Conservation (phyloP, 1,140 invertebrate genomes). For the Euwallacea similis region DNA sequence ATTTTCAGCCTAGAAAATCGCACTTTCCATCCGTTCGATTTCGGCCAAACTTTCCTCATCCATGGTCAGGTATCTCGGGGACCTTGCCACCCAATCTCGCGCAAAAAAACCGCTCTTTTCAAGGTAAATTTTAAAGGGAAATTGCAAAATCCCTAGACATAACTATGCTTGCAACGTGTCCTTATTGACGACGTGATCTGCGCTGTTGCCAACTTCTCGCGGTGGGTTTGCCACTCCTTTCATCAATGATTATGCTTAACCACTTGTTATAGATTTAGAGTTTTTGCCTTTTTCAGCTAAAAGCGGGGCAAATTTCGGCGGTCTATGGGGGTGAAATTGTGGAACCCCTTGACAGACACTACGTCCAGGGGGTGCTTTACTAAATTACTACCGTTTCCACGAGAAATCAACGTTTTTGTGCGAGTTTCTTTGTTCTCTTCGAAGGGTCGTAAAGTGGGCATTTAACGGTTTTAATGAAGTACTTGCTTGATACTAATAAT, state of each 20-base stretch:
- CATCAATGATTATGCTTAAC: constrained; percentile 32
- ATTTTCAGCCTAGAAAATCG: background rate
- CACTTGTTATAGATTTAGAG: constrained; percentile 28
- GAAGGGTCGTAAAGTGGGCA: background rate
- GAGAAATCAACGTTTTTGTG: constrained; percentile 13
- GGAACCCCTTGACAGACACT: too few relatives aligned
- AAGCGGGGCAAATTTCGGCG: constrained; percentile 1
- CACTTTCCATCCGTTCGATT: too few relatives aligned
- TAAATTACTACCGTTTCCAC: background rate
- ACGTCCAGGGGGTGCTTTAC: too few relatives aligned
- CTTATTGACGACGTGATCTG: constrained; percentile 38
- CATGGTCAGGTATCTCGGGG: background rate
- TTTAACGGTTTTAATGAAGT: too few relatives aligned
- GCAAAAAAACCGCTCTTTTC: background rate
- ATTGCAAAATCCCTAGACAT: constrained; percentile 13
- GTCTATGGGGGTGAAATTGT: too few relatives aligned
- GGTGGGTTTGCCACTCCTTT: constrained; percentile 38
- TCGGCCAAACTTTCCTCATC: too few relatives aligned
- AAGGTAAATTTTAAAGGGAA: constrained; percentile 7
- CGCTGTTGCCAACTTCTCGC: constrained; percentile 23
- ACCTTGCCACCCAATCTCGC: background rate
- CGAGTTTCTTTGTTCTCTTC: constrained; percentile 32
- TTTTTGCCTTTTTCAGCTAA: too few relatives aligned
- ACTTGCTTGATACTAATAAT: too few relatives aligned
- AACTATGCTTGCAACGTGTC: constrained; percentile 36